Conservation (phyloP, 1,140 invertebrate genomes). For the Meloidogyne hapla region DNA sequence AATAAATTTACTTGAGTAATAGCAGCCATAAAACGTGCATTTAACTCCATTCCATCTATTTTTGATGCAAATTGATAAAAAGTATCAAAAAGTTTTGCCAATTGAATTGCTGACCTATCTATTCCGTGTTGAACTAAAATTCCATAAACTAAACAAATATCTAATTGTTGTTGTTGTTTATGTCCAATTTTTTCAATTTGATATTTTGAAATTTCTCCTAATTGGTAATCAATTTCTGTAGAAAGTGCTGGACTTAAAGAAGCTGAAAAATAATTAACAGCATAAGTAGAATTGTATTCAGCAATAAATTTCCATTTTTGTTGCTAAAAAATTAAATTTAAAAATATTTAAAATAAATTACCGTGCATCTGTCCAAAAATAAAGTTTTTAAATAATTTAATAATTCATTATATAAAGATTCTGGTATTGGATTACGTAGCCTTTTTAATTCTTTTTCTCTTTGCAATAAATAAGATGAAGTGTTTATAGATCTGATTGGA, state of each 20-base stretch:
- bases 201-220: background rate
- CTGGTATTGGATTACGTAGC: background rate
- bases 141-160: slow-evolving; percentile 20
- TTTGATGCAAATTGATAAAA: slow-evolving; percentile 16
- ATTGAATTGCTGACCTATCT: background rate
- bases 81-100: slow-evolving; percentile 15
- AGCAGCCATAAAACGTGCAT: slow-evolving; percentile 20
- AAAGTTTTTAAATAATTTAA: background rate
- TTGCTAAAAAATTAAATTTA: slow-evolving; percentile 14
- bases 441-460: background rate
- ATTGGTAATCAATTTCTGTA: slow-evolving; percentile 5
- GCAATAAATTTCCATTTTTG: slow-evolving; percentile 5
- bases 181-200: background rate
- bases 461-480: background rate
- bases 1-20: slow-evolving; percentile 7
- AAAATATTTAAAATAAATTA: slow-evolving; percentile 4
- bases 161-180: slow-evolving; percentile 14
- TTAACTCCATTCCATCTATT: slow-evolving; percentile 5
- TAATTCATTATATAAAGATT: background rate
- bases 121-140: slow-evolving; percentile 21
- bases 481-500: background rate
- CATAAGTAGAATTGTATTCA: background rate
- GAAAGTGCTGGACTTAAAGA: slow-evolving; percentile 17
- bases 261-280: background rate
- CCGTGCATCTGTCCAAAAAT: background rate